Evolutionary conservation across 2,888 invertebrate species (phyloP).

Genomic region (Euplagia quadripunctaria): DNA sequence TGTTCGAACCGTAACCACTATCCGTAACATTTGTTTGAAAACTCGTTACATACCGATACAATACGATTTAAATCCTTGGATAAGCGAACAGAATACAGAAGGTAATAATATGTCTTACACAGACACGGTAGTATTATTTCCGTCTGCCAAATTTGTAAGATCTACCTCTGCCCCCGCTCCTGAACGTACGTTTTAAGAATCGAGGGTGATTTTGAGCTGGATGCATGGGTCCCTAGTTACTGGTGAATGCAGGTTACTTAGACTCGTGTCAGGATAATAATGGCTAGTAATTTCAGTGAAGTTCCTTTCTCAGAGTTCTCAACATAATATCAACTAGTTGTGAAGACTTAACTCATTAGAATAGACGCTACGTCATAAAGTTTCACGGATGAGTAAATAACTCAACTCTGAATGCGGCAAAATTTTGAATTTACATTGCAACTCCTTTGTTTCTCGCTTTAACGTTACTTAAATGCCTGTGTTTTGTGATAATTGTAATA

Average conservation of each 20-base stretch:
- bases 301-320: constrained; percentile 54
- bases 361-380: constrained; percentile 49
- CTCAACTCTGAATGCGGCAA: constrained; percentile 29
- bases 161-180: constrained; percentile 16
- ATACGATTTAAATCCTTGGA: constrained; percentile 64
- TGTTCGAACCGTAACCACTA: not conserved
- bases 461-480: not conserved
- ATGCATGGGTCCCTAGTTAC: constrained; percentile 44
- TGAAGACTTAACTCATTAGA: constrained; percentile 60
- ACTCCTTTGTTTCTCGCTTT: constrained; percentile 30
- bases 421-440: constrained; percentile 35
- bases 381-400: constrained; percentile 45
- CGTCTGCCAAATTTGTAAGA: constrained; percentile 31
- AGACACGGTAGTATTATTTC: constrained; percentile 49
- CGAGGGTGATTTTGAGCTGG: constrained; percentile 23
- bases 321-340: constrained; percentile 58
- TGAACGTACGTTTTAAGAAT: constrained; percentile 8
- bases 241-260: constrained; percentile 56
- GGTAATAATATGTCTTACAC: constrained; percentile 46
- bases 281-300: constrained; percentile 56
- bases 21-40: not conserved
- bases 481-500: not conserved
- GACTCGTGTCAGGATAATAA: constrained; percentile 67
- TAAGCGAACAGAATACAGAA: constrained; percentile 63
- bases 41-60: constrained; percentile 53